Percentiles rank a stretch among this genome's conserved stretches.
Conservation (phyloP, 2,797 vertebrate species). For the Rhabdophis nuchalis region DNA sequence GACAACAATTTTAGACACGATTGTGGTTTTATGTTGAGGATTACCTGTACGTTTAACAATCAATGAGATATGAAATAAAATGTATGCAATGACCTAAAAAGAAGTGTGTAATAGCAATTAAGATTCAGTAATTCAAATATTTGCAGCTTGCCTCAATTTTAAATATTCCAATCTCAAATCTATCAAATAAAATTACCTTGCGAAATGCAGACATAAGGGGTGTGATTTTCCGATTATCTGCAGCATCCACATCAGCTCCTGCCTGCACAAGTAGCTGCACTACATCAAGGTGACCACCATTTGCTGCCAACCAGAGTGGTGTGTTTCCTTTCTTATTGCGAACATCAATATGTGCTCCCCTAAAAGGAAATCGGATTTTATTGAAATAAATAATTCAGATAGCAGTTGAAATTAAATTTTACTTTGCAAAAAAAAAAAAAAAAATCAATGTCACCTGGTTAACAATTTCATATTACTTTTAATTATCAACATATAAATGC, state of each 20-base stretch:
- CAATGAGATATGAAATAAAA: background rate
- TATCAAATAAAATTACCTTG: conserved; percentile 77
- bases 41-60: background rate
- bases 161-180: background rate
- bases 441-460: background rate
- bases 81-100: background rate
- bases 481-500: background rate
- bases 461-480: background rate
- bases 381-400: accelerated
- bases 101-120: background rate
- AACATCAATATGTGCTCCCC: conserved; percentile 95
- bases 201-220: conserved; percentile 98
- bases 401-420: background rate
- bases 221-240: conserved; percentile 98
- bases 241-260: conserved; percentile 94
- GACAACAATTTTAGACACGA: background rate
- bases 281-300: conserved; percentile 96
- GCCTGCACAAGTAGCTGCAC: conserved; percentile 95
- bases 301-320: conserved; percentile 94
- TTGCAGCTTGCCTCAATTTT: background rate
- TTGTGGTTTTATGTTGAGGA: background rate
- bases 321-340: conserved; percentile 99
- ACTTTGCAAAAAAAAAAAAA: background rate
- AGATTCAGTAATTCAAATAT: background rate
- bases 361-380: conserved; percentile 49